Evolutionary conservation across 2,797 vertebrate species (phyloP), one percentile per base, ranked within the genome.

Genomic region (Toxotes lorentzi): DNA sequence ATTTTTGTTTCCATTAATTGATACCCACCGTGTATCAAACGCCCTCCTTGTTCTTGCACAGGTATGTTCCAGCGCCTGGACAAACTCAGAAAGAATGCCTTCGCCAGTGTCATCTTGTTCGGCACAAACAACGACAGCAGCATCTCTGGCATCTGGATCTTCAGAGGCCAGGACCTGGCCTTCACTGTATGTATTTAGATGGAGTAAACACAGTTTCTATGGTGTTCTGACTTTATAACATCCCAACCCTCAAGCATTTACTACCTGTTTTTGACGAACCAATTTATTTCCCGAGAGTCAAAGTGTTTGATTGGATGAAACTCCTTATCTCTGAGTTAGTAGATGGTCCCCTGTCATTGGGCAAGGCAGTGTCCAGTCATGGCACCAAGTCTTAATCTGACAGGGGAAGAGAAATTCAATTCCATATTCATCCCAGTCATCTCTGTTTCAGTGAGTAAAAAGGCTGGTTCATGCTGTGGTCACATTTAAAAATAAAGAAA

Each of bases 51-150:
- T 32, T 35, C n/a, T 66, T 63, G n/a, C 7, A 47, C 82, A 96
- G 96, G 95, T 68, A 99, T 99, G 98, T 98, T 97, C 93, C 98
- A 99, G 86, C 96, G 97, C 41, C 88, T 99, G 81, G 98, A 98
- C 90, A 98, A 97, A 79, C 95, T 98, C 51, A 90, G 97, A 78
- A 99, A 98, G 92, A 98, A 96, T 2, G 97, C 96, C 71, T 98
- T 99, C 5, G 96, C 95, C 75, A 98, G 97, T 1, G 95, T 97
- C 81, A 92, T 97, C 86, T 93, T 98, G 81, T 98, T 97, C 9
- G 97, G 97, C 59, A 86, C 84, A 32, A 95, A 96, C 93, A 97
- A 97, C 0, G 88, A 94, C 91, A 96, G 96, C 92, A 89, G 86
- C 76, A 98, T 98, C 91, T 98, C 97, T 30, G 97, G 97, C 5